Evolutionary conservation across 2,113 vertebrate species (phyloP), one percentile per base, ranked within the genome.

Genomic region (Channa maculata): DNA sequence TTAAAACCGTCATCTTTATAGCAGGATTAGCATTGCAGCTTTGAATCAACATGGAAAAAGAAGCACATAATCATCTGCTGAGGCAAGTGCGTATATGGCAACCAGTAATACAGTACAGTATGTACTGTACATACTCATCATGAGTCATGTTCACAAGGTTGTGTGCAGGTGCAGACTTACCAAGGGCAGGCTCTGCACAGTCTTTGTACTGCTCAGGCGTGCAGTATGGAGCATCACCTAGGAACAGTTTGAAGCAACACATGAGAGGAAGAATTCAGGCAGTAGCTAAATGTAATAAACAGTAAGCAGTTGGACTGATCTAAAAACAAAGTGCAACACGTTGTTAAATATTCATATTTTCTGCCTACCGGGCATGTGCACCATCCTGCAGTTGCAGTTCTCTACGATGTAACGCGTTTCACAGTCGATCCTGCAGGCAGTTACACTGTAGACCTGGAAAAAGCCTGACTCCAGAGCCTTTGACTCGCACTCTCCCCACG

Each of bases 151-250:
- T 13, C 33, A 34, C 8, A 3, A 62, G 59, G 34, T 39, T 55
- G 74, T 57, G 54, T 65, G 49, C 59, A 1, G 6, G 4, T 68
- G 48, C 36, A 15, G 82, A 95, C 97, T 97, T 88, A 99, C 98
- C 95, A 0, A 99, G 94, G 0, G 98, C 97, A 36, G 98, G 98
- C 82, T 99, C 98, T 3, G 97, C 98, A 2, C 98, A 99, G 71
- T 99, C 98, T 88, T 99, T 99, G 82, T 99, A 99, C 92, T 99
- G 98, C 91, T 99, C 98, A 1, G 98, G 98, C 14, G 98, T 99
- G 82, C 98, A 99, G 94, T 96, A 99, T 3, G 96, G 95, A 45
- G 97, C 96, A 11, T 99, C 97, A 62, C 97, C 97, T 99, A 85
- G 60, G 60, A 74, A 75, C 34, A 81, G 57, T 50, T 96, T 46